A percentile compares a stretch with the other conserved stretches of the same genome.
Conservation (phyloP, 1,140 invertebrate species). For the Lasaia peninsularis region DNA sequence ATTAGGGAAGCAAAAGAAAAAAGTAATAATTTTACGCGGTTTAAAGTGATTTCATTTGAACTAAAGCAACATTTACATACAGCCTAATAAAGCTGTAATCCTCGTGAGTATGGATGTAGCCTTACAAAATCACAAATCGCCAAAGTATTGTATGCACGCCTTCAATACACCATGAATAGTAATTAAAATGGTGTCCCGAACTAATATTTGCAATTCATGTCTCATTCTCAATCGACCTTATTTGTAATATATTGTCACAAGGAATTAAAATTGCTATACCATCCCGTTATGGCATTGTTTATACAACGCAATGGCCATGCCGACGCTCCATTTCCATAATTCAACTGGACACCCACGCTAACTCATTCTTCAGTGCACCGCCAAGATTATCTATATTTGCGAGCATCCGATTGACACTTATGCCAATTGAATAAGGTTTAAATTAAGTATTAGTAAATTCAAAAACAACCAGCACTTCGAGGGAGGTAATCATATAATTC, state of each 20-base stretch:
- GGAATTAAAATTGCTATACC: constrained; percentile 48
- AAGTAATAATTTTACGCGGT: no score
- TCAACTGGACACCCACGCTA: constrained; percentile 59
- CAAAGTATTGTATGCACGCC: no score
- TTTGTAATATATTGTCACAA: constrained; percentile 28
- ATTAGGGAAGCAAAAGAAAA: no score
- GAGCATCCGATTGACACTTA: constrained; percentile 29
- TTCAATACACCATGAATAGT: background rate
- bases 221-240: constrained; percentile 15
- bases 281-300: constrained; percentile 69
- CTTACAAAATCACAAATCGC: no score
- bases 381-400: constrained; percentile 32
- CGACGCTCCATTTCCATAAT: constrained; percentile 69
- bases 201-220: constrained; percentile 2
- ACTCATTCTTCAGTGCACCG: constrained; percentile 53
- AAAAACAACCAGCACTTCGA: constrained; percentile 24
- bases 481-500: constrained; percentile 53
- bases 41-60: no score
- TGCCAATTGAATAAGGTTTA: constrained; percentile 37
- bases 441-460: constrained; percentile 27
- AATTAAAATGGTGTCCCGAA: background rate
- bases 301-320: constrained; percentile 48
- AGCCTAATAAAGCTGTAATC: no score
- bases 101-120: no score
- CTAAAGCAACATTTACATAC: no score